Evolutionary conservation across 1,140 invertebrate genomes (phyloP).

Genomic region (Heliconius himera): DNA sequence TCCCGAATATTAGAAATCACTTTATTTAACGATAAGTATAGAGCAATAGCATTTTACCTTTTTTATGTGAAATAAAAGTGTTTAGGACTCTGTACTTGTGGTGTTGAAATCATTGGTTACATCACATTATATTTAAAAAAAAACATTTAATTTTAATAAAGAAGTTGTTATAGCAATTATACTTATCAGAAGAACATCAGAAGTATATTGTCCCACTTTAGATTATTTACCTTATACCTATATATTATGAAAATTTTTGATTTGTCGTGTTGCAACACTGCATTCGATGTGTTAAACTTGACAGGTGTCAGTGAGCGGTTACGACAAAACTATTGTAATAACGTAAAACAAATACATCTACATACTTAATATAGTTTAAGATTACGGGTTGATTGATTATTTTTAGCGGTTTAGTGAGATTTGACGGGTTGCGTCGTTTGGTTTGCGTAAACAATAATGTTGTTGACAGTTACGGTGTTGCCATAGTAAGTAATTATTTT

Average conservation of each 20-base stretch:
- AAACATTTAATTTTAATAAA: neutral
- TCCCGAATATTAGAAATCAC: conserved; percentile 74
- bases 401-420: conserved; percentile 74
- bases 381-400: conserved; percentile 68
- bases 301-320: conserved; percentile 39
- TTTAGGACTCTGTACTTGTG: neutral
- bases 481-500: conserved; percentile 78
- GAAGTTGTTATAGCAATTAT: neutral
- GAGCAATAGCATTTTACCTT: conserved; percentile 78
- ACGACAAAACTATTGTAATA: conserved; percentile 26
- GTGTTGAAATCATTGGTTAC: neutral
- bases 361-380: conserved; percentile 16
- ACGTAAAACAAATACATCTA: conserved; percentile 52
- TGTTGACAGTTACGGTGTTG: conserved; percentile 79
- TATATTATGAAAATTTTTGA: conserved; percentile 15
- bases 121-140: neutral
- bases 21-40: conserved; percentile 76
- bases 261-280: conserved; percentile 53
- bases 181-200: neutral
- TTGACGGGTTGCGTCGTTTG: conserved; percentile 64
- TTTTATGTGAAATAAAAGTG: conserved; percentile 66
- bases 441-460: conserved; percentile 73
- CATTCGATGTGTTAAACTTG: conserved; percentile 32
- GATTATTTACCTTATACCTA: neutral
- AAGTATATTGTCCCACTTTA: conserved; percentile 4